These are phyloP conservation scores for Nettapus auritus DNA, from an alignment of 2,113 vertebrate genomes.

Conservation along the genomic window DNA sequence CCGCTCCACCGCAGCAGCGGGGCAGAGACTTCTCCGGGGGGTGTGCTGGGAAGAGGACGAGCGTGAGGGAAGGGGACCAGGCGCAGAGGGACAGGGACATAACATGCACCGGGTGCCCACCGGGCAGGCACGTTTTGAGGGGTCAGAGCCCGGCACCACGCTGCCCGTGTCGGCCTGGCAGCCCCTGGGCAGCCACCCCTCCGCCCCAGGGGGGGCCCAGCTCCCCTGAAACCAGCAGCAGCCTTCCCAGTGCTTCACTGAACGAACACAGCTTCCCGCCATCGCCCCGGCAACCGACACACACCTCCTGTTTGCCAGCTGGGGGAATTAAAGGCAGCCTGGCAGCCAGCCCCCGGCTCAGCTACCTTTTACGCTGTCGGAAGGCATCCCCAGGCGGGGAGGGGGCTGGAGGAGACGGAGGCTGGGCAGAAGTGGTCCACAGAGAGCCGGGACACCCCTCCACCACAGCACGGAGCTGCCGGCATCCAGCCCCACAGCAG, in stretches of 20 bases:
- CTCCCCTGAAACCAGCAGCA: constrained; percentile 47
- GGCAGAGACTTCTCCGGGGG: not conserved
- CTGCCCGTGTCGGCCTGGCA: not conserved
- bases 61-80: not conserved
- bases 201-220: not conserved
- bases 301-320: constrained; percentile 70
- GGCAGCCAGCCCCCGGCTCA: constrained; percentile 26
- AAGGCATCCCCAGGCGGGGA: constrained; percentile 6
- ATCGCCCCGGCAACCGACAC: constrained; percentile 63
- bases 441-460: not conserved
- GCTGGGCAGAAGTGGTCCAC: not conserved
- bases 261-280: constrained; percentile 62
- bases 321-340: constrained; percentile 67
- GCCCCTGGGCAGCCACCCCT: not conserved
- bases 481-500: not conserved
- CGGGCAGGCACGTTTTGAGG: not conserved
- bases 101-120: not conserved
- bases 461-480: no score
- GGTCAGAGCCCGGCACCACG: not conserved
- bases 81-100: not conserved
- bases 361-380: not conserved
- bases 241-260: constrained; percentile 62
- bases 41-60: fast-evolving
- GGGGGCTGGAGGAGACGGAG: not conserved
- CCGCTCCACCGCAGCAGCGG: fast-evolving